Evolutionary conservation across 2,888 invertebrate genomes (phyloP).

Genomic region (Macrophya annulata): DNA sequence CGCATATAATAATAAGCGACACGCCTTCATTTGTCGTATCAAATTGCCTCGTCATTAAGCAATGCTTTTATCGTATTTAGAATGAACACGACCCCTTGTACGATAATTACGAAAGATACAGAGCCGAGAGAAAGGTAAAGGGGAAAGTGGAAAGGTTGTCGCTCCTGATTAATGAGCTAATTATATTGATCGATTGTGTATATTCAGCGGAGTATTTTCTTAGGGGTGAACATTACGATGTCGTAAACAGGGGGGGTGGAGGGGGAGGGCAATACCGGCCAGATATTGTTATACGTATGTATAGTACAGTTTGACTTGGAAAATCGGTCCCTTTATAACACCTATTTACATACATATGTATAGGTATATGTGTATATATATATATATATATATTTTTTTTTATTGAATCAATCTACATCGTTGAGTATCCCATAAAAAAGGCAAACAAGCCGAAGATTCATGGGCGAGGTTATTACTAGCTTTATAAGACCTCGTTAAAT

Average conservation of each 20-base stretch:
- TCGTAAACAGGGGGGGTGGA: slow-evolving; percentile 13
- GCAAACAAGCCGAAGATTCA: background rate
- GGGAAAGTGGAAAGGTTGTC: slow-evolving; percentile 27
- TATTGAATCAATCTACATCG: slow-evolving; percentile 27
- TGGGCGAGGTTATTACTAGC: background rate
- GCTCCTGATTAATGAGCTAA: slow-evolving; percentile 39
- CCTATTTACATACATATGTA: slow-evolving; percentile 6
- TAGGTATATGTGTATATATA: too few relatives aligned
- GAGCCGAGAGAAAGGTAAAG: background rate
- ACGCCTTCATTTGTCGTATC: slow-evolving; percentile 37
- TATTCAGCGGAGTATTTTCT: background rate
- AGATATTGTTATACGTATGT: background rate
- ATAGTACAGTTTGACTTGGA: background rate
- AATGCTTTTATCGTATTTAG: slow-evolving; percentile 50
- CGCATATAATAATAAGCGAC: background rate
- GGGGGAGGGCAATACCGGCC: background rate
- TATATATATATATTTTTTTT: background rate
- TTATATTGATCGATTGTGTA: slow-evolving; percentile 29
- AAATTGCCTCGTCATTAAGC: slow-evolving; percentile 45
- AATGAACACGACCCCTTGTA: slow-evolving; percentile 31
- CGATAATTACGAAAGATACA: slow-evolving; percentile 35
- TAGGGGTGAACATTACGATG: background rate
- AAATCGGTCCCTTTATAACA: slow-evolving; percentile 13
- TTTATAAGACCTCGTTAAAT: slow-evolving; percentile 18
- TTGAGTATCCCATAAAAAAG: background rate